These are phyloP conservation scores for Xiphophorus birchmanni DNA, from an alignment of 2,797 vertebrate genomes.

Conservation along the genomic window DNA sequence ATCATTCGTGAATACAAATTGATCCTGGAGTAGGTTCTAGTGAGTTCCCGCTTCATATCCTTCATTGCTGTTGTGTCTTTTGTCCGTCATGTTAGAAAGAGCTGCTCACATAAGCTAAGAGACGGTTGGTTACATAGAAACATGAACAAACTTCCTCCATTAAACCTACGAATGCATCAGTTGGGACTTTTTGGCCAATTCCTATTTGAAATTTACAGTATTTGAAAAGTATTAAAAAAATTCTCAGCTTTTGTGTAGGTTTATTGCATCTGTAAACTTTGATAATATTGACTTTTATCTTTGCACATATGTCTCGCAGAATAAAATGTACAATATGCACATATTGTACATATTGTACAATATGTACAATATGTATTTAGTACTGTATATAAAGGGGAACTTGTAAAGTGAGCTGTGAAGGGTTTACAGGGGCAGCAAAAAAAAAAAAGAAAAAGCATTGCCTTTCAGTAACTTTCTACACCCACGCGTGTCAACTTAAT, in stretches of 20 bases:
- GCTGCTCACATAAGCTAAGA: neutral
- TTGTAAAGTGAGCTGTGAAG: neutral
- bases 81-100: neutral
- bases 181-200: neutral
- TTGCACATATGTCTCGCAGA: neutral
- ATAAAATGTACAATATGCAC: neutral
- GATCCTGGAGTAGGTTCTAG: neutral
- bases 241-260: neutral
- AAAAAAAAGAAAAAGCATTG: neutral
- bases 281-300: neutral
- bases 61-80: neutral
- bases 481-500: neutral
- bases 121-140: neutral
- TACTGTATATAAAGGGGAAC: neutral
- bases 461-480: neutral
- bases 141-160: neutral
- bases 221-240: neutral
- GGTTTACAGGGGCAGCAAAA: neutral
- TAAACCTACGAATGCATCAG: neutral
- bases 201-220: neutral
- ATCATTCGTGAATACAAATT: neutral
- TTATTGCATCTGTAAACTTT: neutral
- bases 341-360: too few species aligned
- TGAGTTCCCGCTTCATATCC: neutral
- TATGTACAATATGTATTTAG: neutral